phyloP scores from a whole-genome alignment of 2,113 vertebrate species.

The Mustelus asterias region DNA sequence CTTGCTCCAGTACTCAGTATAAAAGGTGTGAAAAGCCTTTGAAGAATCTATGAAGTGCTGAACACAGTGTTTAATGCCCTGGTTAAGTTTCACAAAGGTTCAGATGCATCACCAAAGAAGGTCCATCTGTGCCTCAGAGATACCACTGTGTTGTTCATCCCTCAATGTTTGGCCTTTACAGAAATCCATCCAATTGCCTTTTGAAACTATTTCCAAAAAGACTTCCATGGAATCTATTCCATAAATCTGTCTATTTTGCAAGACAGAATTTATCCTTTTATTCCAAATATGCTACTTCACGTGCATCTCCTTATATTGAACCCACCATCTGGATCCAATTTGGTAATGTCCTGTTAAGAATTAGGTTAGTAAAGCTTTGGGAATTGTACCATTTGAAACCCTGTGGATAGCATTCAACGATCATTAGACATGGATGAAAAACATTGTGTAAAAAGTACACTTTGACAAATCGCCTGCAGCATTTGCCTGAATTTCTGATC shows the following conservation, averaged over 20 bases:
- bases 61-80: not conserved
- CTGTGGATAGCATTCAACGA: not conserved
- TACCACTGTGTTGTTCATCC: not conserved
- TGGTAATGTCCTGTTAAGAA: not conserved
- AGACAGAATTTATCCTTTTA: not conserved
- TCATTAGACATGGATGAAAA: not conserved
- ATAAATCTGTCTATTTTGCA: not conserved
- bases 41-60: no score
- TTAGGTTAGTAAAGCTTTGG: not conserved
- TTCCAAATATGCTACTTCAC: not conserved
- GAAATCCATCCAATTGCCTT: slow-evolving; percentile 4
- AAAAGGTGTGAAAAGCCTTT: not conserved
- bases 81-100: not conserved
- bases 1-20: not conserved
- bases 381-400: not conserved
- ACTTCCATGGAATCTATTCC: not conserved
- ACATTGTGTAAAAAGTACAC: not conserved
- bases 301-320: no score
- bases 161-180: not conserved
- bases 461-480: not conserved
- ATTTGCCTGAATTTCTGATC: not conserved
- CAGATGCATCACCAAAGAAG: not conserved
- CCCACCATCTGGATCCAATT: not conserved
- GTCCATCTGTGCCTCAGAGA: not conserved
- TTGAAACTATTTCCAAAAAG: not conserved